phyloP scores from a whole-genome alignment of 2,797 vertebrate species.

The Sebastes vulpes region DNA sequence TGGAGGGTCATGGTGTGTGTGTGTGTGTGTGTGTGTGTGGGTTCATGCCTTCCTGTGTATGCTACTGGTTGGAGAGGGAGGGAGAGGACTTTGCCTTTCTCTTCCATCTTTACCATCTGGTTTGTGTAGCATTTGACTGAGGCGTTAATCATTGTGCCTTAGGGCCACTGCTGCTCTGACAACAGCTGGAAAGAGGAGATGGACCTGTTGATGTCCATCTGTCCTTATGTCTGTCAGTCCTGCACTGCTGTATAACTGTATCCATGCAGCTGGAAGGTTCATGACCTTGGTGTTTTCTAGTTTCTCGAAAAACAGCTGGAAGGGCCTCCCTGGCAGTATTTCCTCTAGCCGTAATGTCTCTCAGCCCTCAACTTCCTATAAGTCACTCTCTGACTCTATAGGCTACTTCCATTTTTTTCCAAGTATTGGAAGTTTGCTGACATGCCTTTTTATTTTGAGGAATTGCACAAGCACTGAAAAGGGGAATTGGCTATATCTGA shows the following conservation, averaged over 20 bases:
- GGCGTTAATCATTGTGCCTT: slow-evolving; percentile 62
- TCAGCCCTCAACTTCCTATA: not conserved
- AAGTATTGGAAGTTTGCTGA: not conserved
- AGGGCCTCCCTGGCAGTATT: not conserved
- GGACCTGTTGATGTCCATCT: slow-evolving; percentile 61
- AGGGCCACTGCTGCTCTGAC: slow-evolving; percentile 35
- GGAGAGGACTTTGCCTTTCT: slow-evolving; percentile 41
- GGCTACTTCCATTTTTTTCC: not conserved
- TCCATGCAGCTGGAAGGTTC: slow-evolving; percentile 52
- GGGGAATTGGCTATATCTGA: not conserved
- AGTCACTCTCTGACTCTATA: not conserved
- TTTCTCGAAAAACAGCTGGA: slow-evolving; percentile 46
- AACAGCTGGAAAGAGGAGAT: slow-evolving; percentile 69
- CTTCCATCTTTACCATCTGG: slow-evolving; percentile 69
- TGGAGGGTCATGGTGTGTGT: not conserved
- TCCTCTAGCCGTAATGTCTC: not conserved
- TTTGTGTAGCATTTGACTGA: slow-evolving; percentile 65
- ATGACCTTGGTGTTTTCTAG: slow-evolving; percentile 38
- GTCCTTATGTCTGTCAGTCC: slow-evolving; percentile 34
- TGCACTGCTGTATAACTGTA: slow-evolving; percentile 23
- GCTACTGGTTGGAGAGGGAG: not conserved
- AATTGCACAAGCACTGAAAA: not conserved
- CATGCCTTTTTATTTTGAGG: not conserved
- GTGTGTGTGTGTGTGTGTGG: not conserved
- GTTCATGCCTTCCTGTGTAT: slow-evolving; percentile 7